A percentile compares a stretch with the other conserved stretches of the same genome.
Conservation (phyloP, 2,797 vertebrate genomes). For the Cephalopachus bancanus region DNA sequence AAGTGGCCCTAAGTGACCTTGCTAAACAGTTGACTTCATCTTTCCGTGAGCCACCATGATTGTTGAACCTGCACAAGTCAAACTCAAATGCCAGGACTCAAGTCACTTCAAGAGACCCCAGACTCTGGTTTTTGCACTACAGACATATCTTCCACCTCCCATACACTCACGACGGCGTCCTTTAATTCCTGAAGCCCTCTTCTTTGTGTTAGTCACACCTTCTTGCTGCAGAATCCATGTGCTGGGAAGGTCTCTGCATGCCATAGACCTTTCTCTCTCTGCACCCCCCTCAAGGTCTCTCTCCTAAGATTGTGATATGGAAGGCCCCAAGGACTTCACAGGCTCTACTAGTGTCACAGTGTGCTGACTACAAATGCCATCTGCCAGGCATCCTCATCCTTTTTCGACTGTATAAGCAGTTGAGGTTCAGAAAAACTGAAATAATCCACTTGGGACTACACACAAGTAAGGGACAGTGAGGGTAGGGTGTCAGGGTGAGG, state of each 20-base stretch:
- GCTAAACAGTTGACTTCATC: neutral
- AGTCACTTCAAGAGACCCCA: neutral
- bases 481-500: neutral
- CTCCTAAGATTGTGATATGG: fast-evolving
- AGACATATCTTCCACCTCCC: neutral
- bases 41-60: neutral
- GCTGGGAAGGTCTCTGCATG: neutral
- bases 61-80: neutral
- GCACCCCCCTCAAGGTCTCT: too few species aligned
- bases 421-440: neutral
- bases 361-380: neutral
- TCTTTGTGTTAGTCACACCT: neutral
- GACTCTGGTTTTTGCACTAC: neutral
- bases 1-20: neutral
- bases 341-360: neutral
- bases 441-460: neutral
- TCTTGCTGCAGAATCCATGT: neutral
- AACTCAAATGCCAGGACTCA: neutral
- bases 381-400: neutral
- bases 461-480: neutral
- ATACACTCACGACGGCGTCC: neutral
- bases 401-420: neutral
- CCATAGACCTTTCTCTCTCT: neutral
- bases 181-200: neutral
- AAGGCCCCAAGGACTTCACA: neutral